A percentile compares a stretch with the other conserved stretches of the same genome.
These are phyloP conservation scores for Urocynchramus pylzowi DNA, from an alignment of 2,113 vertebrate species.

Conservation along the genomic window DNA sequence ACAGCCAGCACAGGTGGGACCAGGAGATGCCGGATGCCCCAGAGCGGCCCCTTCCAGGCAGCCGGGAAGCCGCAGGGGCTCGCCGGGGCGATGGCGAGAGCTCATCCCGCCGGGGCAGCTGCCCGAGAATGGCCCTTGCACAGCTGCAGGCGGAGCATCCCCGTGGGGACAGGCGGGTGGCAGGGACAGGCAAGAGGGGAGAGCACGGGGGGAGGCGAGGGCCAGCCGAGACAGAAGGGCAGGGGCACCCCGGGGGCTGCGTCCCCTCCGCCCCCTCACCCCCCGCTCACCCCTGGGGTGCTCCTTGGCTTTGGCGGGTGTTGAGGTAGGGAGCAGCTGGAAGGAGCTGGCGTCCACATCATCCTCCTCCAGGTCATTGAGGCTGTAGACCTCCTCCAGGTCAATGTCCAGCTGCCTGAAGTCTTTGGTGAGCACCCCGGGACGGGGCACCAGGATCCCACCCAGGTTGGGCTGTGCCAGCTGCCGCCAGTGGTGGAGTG, in stretches of 20 bases:
- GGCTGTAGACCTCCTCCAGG: conserved; percentile 82
- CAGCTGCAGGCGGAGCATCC: background rate
- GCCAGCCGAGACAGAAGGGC: background rate
- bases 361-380: conserved; percentile 86
- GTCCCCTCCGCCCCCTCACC: fast-evolving
- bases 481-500: conserved; percentile 88
- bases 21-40: background rate
- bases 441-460: conserved; percentile 79
- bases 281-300: conserved; percentile 68
- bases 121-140: fast-evolving
- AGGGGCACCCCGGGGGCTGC: fast-evolving
- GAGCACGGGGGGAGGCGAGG: fast-evolving
- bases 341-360: conserved; percentile 74
- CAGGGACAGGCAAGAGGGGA: background rate
- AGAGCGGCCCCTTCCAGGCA: fast-evolving
- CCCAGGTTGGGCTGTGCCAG: conserved; percentile 83
- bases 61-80: background rate
- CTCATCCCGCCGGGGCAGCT: fast-evolving
- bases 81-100: fast-evolving
- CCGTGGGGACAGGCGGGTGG: fast-evolving
- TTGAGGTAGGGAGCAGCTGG: conserved; percentile 56
- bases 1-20: background rate
- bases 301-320: conserved; percentile 46
- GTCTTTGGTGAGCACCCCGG: conserved; percentile 85
- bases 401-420: conserved; percentile 83